Conservation (phyloP, 2,797 vertebrate genomes). For the Anableps anableps region DNA sequence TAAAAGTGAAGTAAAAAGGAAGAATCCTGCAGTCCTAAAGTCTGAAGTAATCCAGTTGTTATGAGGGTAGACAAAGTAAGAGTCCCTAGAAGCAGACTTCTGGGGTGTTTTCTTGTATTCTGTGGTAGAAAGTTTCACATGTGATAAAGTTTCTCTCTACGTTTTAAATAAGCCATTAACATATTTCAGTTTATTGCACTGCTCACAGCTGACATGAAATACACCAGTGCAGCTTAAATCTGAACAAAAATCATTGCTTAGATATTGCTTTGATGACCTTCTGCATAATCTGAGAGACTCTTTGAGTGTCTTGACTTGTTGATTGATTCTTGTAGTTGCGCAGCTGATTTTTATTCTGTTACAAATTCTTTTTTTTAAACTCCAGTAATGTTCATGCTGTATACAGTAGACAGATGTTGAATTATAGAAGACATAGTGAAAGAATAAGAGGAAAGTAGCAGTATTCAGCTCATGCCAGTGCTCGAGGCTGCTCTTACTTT, state of each 20-base stretch:
- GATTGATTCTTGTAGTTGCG: background rate
- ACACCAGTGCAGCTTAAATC: background rate
- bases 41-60: no score
- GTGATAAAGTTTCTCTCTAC: no score
- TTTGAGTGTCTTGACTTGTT: background rate
- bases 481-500: conserved; percentile 24
- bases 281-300: background rate
- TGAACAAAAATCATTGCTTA: background rate
- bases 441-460: background rate
- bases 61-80: no score
- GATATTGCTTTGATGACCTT: background rate
- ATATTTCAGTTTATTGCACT: background rate
- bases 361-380: background rate
- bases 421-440: conserved; percentile 32
- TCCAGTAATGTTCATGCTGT: background rate
- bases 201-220: background rate
- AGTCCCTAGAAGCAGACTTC: no score
- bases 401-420: conserved; percentile 22
- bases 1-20: no score
- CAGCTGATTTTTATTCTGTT: background rate
- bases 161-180: background rate
- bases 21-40: no score
- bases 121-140: no score
- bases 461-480: conserved; percentile 24
- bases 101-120: no score